Base-by-base conservation (phyloP, 1,140 invertebrate species). In the Vanessa atalanta region DNA sequence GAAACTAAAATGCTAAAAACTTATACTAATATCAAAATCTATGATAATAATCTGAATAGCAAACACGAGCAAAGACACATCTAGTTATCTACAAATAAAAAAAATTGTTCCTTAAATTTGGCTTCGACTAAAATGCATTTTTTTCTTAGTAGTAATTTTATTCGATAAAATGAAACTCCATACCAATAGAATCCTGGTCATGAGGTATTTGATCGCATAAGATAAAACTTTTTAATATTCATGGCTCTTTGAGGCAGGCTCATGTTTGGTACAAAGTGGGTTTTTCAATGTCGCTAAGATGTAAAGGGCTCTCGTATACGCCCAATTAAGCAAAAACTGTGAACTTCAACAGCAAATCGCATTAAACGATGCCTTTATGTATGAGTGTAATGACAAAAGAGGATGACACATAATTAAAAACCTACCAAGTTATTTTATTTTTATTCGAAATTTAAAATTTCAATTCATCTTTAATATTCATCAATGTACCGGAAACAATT, bases 151-250 rank as follows among this genome's bases (percentile, higher is more conserved):
- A n/a, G n/a, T 51, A 51, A 51, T 51, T 15, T 51, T 15, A 14
- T 15, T 15, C 48, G 14, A 15, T 8, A 15, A 51, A 15, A 15
- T 15, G 48, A n/a, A 51, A 63, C 48, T 11, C 37, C 37, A 43
- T 43, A 43, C 37, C 37, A 43, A 43, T 43, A 43, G 73, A 75
- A 15, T 71, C 65, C 63, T 75, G 77, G 71, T 75, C 77, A 73
- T 70, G 81, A 79, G 81, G 81, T 83, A 84, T 80, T 84, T 83
- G 83, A 84, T 81, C 80, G 76, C 68, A 81, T 78, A 77, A 86
- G 79, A 75, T 77, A 37, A 57, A 67, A 55, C 73, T 78, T 66
- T 78, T 86, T 75, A 85, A 87, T 87, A 85, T 87, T 83, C 83
- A 85, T 84, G 70, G 53, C 65, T 71, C 73, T 80, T 83, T 82